Evolutionary conservation across 2,797 vertebrate genomes (phyloP).

Genomic region (Mastacembelus armatus): DNA sequence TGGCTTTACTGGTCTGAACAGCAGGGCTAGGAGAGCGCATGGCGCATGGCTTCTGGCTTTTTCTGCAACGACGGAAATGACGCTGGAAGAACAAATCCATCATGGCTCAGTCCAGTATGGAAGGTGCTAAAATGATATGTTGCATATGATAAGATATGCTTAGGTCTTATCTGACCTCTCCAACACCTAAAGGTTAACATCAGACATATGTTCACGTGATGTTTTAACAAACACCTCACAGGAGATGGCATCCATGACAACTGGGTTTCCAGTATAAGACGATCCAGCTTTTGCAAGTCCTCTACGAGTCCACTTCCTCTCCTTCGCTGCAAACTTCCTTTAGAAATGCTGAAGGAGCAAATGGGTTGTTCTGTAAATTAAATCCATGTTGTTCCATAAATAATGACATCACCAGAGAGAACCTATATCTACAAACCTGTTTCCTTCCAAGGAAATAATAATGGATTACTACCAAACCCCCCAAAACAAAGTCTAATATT

Average conservation of each 20-base stretch:
- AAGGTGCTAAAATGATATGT: background rate
- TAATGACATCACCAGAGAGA: background rate
- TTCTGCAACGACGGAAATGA: constrained; percentile 83
- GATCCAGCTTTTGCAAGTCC: background rate
- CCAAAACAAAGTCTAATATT: background rate
- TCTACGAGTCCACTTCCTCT: constrained; percentile 12
- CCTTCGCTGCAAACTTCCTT: constrained; percentile 7
- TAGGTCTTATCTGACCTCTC: constrained; percentile 10
- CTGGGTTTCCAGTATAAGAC: background rate
- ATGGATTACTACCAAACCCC: background rate
- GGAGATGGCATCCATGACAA: background rate
- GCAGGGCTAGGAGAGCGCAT: constrained; percentile 61
- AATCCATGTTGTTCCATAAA: background rate
- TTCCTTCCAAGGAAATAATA: background rate
- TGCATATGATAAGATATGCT: background rate
- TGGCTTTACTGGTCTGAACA: constrained; percentile 87
- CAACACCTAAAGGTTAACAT: constrained; percentile 47
- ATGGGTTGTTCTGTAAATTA: too few relatives aligned
- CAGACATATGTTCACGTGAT: background rate
- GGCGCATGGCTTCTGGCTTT: constrained; percentile 40
- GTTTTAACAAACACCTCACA: background rate
- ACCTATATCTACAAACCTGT: background rate
- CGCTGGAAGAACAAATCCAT: constrained; percentile 93
- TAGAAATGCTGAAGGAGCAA: constrained; percentile 41
- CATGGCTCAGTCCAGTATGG: background rate